phyloP scores from a whole-genome alignment of 2,797 vertebrate genomes.

The Macrochelys suwanniensis region DNA sequence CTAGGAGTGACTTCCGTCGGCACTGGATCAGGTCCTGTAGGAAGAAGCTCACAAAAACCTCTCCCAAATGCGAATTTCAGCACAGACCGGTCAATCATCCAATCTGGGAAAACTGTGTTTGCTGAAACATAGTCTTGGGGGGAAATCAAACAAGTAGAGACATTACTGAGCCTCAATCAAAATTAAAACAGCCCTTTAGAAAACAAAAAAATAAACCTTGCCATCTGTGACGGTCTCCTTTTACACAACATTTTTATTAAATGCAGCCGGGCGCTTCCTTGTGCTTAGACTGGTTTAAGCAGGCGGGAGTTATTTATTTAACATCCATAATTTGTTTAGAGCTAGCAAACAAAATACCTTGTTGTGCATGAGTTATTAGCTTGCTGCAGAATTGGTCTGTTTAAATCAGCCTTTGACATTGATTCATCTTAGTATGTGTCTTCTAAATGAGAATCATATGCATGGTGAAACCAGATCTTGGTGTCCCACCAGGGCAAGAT shows the following conservation, averaged over 20 bases:
- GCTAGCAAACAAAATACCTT: conserved; percentile 17
- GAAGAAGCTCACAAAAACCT: background rate
- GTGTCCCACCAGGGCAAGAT: conserved; percentile 5
- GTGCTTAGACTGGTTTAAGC: conserved; percentile 5
- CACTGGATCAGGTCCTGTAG: background rate
- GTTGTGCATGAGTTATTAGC: conserved; percentile 28
- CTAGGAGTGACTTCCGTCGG: background rate
- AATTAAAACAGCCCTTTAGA: conserved; percentile 10
- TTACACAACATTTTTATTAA: conserved; percentile 65
- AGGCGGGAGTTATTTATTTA: conserved; percentile 67
- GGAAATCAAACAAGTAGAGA: conserved; percentile 46
- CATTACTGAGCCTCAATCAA: conserved; percentile 11
- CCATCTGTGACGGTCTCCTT: conserved; percentile 48
- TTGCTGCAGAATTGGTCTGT: conserved; percentile 9
- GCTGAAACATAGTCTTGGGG: background rate
- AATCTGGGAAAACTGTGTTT: background rate
- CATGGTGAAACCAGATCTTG: conserved; percentile 19
- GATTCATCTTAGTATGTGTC: conserved; percentile 33
- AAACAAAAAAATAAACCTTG: conserved; percentile 61
- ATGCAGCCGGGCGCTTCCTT: conserved; percentile 44
- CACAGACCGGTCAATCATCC: background rate
- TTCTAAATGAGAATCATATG: conserved; percentile 67
- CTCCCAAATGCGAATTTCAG: conserved; percentile 30
- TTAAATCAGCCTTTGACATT: conserved; percentile 26
- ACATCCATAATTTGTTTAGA: conserved; percentile 65